These are phyloP conservation scores for Conistra vaccinii DNA, from an alignment of 2,888 invertebrate genomes.

Conservation along the genomic window DNA sequence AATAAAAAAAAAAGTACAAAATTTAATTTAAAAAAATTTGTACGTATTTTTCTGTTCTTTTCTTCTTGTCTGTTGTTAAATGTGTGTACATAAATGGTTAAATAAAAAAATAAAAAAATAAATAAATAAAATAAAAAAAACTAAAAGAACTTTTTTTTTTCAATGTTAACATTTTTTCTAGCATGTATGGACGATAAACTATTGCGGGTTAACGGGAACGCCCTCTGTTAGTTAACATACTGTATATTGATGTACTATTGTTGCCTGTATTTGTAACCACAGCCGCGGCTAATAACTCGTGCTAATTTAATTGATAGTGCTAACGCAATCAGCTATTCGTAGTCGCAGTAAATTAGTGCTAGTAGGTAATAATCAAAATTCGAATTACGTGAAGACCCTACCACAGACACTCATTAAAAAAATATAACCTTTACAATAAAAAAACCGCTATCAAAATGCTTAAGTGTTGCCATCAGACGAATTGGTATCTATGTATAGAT, in stretches of 20 bases:
- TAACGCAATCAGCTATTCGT: conserved; percentile 10
- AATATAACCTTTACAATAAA: background rate
- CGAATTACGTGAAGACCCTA: background rate
- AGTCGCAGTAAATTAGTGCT: conserved; percentile 25
- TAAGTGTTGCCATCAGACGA: background rate
- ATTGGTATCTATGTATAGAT: background rate
- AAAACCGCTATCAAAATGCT: background rate
- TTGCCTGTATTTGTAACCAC: conserved; percentile 1
- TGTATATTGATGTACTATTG: background rate
- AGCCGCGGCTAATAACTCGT: conserved; percentile 41
- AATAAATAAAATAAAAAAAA: no score
- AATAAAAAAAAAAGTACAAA: no score
- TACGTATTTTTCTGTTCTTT: no score
- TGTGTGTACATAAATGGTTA: no score
- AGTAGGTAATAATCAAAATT: conserved; percentile 3
- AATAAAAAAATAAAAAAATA: no score
- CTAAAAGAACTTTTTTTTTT: no score
- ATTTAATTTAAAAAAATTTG: no score
- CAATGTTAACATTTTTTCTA: no score
- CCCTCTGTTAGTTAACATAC: no score
- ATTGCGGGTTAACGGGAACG: no score
- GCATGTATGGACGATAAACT: no score
- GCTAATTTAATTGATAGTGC: conserved; percentile 40
- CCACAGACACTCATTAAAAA: background rate
- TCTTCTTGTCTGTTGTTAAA: no score